Evolutionary conservation across 2,888 invertebrate species (phyloP), one percentile per base, ranked within the genome.

Genomic region (Sminthurinus aureus): DNA sequence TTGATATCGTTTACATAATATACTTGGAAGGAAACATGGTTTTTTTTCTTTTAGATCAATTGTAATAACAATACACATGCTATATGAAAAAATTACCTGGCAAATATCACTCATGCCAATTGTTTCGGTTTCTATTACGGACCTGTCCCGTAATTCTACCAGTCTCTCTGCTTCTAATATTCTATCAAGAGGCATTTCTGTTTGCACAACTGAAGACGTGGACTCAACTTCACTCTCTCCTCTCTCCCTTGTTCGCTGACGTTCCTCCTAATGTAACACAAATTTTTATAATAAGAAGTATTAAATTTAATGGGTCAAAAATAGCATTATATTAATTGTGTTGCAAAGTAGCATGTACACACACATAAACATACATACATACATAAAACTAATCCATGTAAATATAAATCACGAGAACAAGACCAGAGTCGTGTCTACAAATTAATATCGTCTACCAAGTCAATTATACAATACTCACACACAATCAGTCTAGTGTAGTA

Each of bases 101-200:
- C 94, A 94, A 88, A 95, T 91, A 88, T 91, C 91, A 64, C 91
- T 90, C 86, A 91, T 90, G 38, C 91, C 90, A 87, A 91, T 90
- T 88, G 86, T 85, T 90, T 90, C 90, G 89, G 89, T 85, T 11
- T 88, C 87, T 74, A 86, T 83, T 58, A 88, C 85, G 80, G 85
- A 85, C 82, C 87, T 83, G 69, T 88, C 87, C 74, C 86, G 85
- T 12, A 88, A 85, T 83, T 88, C 88, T 20, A 87, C 87, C n/a
- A 85, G 82, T 76, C 88, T 93, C 89, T 99, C 98, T 84, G 98
- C 98, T 90, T 98, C 98, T 88, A 98, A 91, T 88, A 99, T 94
- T 89, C 96, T 93, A 90, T 98, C 98, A 88, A 98, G 94, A 3
- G 97, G 96, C 93, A 98, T 95, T 91, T 98, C 98, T 89, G 93